Conservation (phyloP, 2,888 invertebrate species). For the Rapana venosa region DNA sequence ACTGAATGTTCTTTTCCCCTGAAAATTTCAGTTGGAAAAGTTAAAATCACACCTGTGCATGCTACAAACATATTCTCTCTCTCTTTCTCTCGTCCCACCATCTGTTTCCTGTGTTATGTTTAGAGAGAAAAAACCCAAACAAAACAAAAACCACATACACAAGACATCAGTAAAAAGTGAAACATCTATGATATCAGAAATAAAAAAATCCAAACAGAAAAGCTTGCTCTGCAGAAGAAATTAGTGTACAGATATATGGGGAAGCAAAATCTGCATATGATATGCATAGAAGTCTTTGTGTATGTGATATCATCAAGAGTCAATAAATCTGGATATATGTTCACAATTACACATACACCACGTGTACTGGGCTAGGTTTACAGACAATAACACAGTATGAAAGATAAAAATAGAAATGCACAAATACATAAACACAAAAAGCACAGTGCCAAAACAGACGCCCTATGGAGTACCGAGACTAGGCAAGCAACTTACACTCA, state of each 20-base stretch:
- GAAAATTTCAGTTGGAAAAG: too few relatives aligned
- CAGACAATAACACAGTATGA: not conserved
- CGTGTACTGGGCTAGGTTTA: not conserved
- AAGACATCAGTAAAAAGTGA: too few relatives aligned
- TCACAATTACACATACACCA: not conserved
- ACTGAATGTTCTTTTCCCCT: too few relatives aligned
- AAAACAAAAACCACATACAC: too few relatives aligned
- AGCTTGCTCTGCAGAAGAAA: not conserved
- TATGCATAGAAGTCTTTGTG: not conserved
- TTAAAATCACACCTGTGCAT: too few relatives aligned
- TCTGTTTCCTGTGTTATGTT: too few relatives aligned
- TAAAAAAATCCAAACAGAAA: too few relatives aligned
- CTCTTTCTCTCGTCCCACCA: too few relatives aligned
- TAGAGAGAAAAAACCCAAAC: too few relatives aligned
- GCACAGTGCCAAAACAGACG: not conserved
- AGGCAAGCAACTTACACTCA: conserved; percentile 68
- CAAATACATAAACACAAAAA: not conserved
- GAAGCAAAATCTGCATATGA: too few relatives aligned
- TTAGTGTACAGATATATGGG: not conserved
- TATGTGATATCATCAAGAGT: not conserved
- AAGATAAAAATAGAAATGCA: not conserved
- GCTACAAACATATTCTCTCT: too few relatives aligned
- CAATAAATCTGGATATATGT: conserved; percentile 12
- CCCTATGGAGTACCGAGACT: not conserved
- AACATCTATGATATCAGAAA: too few relatives aligned